Percentiles rank a stretch among this genome's conserved stretches.
Evolutionary conservation across 2,113 vertebrate species (phyloP).

Genomic region (crab-eating macaque (Macaca fascicularis)): T2T-MFA8v1.1 NC_088389.1:116800501-116801000

Average conservation of each 20-base stretch:
- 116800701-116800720: background rate
- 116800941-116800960: background rate
- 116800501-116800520: background rate
- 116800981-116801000: background rate
- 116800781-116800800: background rate
- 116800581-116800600: background rate
- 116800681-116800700: background rate
- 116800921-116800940: background rate
- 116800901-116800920: background rate
- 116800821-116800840: constrained; percentile 32
- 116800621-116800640: background rate
- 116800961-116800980: background rate
- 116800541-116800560: background rate
- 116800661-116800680: background rate
- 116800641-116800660: constrained; percentile 29
- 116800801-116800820: background rate
- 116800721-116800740: background rate
- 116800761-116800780: background rate
- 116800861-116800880: constrained; percentile 17
- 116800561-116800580: constrained; percentile 43
- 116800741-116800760: background rate
- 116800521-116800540: constrained; percentile 37
- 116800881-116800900: background rate
- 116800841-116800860: background rate
- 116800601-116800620: background rate